phyloP scores from a whole-genome alignment of 2,797 vertebrate species.

The Pelobates cultripes region DNA sequence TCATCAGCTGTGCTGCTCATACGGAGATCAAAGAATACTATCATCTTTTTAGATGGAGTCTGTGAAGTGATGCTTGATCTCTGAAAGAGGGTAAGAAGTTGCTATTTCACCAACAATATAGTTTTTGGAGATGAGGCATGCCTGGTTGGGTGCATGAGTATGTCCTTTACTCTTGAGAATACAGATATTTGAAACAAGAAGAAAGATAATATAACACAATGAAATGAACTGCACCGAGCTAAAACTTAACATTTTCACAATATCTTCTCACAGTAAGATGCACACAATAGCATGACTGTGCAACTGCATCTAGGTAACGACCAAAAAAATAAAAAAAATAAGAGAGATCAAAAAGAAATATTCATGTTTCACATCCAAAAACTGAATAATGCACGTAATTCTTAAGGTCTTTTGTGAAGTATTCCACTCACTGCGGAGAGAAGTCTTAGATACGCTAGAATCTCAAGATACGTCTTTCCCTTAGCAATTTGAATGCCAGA shows the following conservation, averaged over 20 bases:
- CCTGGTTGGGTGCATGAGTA: constrained; percentile 22
- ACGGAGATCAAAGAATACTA: constrained; percentile 49
- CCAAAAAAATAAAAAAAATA: not conserved
- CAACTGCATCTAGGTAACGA: not conserved
- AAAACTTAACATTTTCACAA: constrained; percentile 39
- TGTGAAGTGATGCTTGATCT: constrained; percentile 54
- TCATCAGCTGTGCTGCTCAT: constrained; percentile 48
- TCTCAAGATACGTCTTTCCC: not conserved
- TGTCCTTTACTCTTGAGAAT: constrained; percentile 33
- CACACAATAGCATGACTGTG: constrained; percentile 30
- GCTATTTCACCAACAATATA: constrained; percentile 45
- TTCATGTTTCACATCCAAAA: constrained; percentile 25
- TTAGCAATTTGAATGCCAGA: not conserved
- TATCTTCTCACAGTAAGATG: constrained; percentile 27
- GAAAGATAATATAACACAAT: constrained; percentile 46
- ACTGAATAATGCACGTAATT: constrained; percentile 11
- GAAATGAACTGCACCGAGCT: constrained; percentile 28
- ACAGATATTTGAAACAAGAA: constrained; percentile 41
- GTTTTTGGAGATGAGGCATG: constrained; percentile 43
- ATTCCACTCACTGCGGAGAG: not conserved
- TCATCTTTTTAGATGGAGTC: constrained; percentile 40
- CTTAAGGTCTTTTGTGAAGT: not conserved
- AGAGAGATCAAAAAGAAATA: constrained; percentile 38
- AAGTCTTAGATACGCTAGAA: not conserved
- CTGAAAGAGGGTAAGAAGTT: constrained; percentile 45